phyloP scores from a whole-genome alignment of 2,113 vertebrate species.

The Neodon shergylaensis region DNA sequence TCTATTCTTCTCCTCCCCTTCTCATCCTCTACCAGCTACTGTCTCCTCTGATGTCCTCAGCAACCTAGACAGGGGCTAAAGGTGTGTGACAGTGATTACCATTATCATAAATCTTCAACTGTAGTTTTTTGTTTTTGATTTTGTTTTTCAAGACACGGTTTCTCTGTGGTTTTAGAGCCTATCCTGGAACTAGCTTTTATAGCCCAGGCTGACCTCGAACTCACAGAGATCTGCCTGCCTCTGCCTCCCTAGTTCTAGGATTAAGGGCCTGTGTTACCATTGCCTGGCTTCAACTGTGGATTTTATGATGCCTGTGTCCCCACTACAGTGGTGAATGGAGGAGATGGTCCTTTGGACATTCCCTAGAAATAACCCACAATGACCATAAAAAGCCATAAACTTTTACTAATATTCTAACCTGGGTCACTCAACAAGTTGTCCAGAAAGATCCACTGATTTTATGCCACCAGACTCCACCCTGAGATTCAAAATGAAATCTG shows the following conservation, averaged over 20 bases:
- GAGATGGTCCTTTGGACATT: neutral
- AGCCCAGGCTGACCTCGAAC: no score
- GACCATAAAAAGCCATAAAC: neutral
- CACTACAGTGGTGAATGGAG: neutral
- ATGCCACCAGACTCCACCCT: neutral
- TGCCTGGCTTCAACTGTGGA: no score
- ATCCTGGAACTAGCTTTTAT: rapidly evolving
- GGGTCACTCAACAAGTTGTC: neutral
- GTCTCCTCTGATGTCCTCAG: neutral
- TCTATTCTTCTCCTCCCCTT: neutral
- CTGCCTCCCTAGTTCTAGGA: no score
- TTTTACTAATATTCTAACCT: neutral
- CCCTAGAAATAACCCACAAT: neutral
- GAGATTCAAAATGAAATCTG: neutral
- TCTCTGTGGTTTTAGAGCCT: no score
- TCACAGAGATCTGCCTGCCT: no score
- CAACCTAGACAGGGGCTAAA: no score
- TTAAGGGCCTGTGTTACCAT: no score
- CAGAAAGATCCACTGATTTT: neutral
- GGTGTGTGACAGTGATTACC: neutral
- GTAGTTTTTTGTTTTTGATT: no score
- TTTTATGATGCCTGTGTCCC: no score
- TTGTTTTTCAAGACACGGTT: no score
- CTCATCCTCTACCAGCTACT: neutral
- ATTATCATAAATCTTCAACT: neutral